A percentile compares a stretch with the other conserved stretches of the same genome.
Conservation (phyloP, 2,113 vertebrate genomes). For the Aphyosemion australe region DNA sequence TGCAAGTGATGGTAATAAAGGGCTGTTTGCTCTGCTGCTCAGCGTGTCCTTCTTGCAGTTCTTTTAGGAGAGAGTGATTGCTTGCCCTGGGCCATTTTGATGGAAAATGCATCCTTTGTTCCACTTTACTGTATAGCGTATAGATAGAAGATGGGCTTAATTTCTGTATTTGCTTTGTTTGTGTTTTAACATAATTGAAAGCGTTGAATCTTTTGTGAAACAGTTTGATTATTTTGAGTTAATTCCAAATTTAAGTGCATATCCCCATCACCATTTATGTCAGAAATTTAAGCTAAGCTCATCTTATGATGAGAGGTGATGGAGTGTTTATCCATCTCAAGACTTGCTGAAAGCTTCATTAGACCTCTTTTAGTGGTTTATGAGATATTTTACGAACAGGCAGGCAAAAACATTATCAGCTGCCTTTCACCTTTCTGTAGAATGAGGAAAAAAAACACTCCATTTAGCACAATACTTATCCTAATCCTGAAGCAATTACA, state of each 20-base stretch:
- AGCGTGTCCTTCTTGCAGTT: constrained; percentile 39
- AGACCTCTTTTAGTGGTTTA: too few relatives aligned
- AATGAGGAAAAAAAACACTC: not conserved
- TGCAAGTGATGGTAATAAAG: constrained; percentile 51
- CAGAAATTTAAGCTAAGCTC: too few relatives aligned
- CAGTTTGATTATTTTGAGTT: not conserved
- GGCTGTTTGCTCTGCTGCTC: constrained; percentile 57
- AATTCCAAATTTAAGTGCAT: too few relatives aligned
- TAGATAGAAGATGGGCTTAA: not conserved
- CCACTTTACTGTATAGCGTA: not conserved
- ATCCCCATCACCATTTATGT: too few relatives aligned
- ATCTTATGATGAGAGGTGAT: too few relatives aligned
- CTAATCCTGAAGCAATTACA: constrained; percentile 46
- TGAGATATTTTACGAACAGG: too few relatives aligned
- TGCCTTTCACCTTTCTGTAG: too few relatives aligned
- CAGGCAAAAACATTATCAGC: too few relatives aligned
- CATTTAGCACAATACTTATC: not conserved
- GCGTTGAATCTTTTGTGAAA: not conserved
- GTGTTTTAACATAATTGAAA: not conserved
- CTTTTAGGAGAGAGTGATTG: constrained; percentile 30
- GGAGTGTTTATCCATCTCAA: too few relatives aligned
- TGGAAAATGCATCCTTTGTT: not conserved
- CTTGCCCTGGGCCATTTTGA: constrained; percentile 40
- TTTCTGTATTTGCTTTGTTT: not conserved
- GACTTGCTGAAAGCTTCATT: too few relatives aligned